Evolutionary conservation across 2,888 invertebrate genomes (phyloP).

Genomic region (Cyclophora punctaria): DNA sequence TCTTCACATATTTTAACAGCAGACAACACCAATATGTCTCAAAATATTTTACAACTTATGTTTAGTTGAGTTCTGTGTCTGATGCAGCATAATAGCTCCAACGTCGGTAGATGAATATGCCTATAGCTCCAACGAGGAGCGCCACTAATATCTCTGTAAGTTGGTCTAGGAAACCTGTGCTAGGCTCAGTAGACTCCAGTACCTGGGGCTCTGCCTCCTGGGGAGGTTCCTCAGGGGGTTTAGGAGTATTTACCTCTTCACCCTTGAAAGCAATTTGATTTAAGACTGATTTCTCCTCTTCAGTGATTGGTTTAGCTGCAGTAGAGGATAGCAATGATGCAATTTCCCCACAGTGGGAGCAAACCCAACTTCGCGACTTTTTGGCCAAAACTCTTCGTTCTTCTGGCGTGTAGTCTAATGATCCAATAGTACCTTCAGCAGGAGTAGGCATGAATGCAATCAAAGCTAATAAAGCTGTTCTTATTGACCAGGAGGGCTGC

Average conservation of each 20-base stretch:
- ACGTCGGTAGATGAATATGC: constrained; percentile 62
- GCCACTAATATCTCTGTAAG: constrained; percentile 60
- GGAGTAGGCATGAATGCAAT: constrained; percentile 97
- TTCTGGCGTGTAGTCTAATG: constrained; percentile 89
- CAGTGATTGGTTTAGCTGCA: constrained; percentile 65
- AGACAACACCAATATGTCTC: too few relatives aligned
- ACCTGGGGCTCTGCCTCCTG: constrained; percentile 46
- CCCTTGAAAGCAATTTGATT: constrained; percentile 70
- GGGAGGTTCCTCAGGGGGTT: constrained; percentile 43
- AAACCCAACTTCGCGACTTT: constrained; percentile 74
- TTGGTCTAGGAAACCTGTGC: constrained; percentile 58
- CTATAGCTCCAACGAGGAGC: constrained; percentile 58
- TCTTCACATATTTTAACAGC: too few relatives aligned
- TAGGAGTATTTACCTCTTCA: constrained; percentile 58
- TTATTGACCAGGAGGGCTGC: constrained; percentile 97
- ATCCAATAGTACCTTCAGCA: constrained; percentile 92
- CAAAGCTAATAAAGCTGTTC: constrained; percentile 92
- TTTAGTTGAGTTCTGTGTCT: constrained; percentile 44
- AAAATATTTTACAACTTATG: constrained; percentile 10
- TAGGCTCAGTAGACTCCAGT: constrained; percentile 53
- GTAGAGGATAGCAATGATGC: constrained; percentile 54
- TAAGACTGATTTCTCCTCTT: constrained; percentile 63
- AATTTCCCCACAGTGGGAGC: constrained; percentile 61
- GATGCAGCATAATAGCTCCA: constrained; percentile 46
- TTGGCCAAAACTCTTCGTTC: constrained; percentile 87